These are phyloP conservation scores for Poeciliopsis infans DNA, from an alignment of 2,797 vertebrate species.

Conservation along the genomic window DNA sequence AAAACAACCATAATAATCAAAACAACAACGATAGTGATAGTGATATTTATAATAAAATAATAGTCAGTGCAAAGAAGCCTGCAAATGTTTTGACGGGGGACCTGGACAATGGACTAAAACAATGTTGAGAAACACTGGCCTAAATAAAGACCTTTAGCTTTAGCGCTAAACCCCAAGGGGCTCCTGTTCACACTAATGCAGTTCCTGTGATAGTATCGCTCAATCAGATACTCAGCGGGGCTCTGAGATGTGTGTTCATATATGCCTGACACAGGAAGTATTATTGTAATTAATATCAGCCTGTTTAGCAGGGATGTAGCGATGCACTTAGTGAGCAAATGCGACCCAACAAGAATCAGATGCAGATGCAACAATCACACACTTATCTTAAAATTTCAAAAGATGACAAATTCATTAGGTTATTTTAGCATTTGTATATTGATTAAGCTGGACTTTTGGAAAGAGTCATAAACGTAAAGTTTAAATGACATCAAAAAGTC, in stretches of 20 bases:
- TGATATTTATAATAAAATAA: no score
- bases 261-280: constrained; percentile 3
- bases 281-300: not conserved
- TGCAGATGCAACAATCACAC: not conserved
- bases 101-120: no score
- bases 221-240: constrained; percentile 19
- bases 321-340: not conserved
- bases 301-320: not conserved
- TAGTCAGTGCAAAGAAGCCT: no score
- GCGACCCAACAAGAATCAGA: no score
- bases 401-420: not conserved
- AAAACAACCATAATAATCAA: no score
- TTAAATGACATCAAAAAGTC: constrained; percentile 16
- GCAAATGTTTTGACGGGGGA: no score
- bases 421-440: not conserved
- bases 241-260: constrained; percentile 8
- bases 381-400: no score
- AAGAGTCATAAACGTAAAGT: not conserved
- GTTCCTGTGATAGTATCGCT: constrained; percentile 36
- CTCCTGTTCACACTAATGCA: constrained; percentile 35
- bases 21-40: no score
- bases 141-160: constrained; percentile 61
- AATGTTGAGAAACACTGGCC: no score
- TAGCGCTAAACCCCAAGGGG: constrained; percentile 45
- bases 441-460: not conserved